These are phyloP conservation scores for Rhaphigaster nebulosa DNA, from an alignment of 2,888 invertebrate species.

Conservation along the genomic window DNA sequence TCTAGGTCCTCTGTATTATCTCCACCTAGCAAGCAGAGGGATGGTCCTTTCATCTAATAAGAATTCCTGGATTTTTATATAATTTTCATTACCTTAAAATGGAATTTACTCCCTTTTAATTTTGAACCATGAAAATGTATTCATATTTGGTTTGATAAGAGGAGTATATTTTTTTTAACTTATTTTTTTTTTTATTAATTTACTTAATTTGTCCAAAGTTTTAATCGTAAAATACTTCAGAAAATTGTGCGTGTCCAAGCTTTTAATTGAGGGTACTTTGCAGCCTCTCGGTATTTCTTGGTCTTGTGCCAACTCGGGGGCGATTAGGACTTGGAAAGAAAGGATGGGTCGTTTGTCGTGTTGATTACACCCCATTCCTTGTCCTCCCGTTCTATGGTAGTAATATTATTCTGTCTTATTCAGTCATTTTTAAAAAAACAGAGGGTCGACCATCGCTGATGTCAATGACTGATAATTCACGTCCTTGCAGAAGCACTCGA, in stretches of 20 bases:
- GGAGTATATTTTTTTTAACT: not conserved
- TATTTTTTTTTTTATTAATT: not conserved
- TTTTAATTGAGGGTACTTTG: not conserved
- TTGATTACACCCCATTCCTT: not conserved
- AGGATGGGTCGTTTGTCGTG: not conserved
- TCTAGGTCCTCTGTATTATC: no score
- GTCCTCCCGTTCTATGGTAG: not conserved
- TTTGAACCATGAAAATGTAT: no score
- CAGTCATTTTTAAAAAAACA: not conserved
- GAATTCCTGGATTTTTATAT: no score
- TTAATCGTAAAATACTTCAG: not conserved
- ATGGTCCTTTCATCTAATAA: no score
- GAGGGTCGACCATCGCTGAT: not conserved
- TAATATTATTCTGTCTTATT: slow-evolving; percentile 7
- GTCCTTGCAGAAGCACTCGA: slow-evolving; percentile 11
- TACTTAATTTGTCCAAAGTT: not conserved
- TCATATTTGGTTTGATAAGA: no score
- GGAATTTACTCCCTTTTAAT: no score
- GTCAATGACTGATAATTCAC: not conserved
- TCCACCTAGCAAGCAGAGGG: no score
- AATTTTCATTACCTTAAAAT: no score
- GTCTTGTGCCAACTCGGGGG: not conserved
- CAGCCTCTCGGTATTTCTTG: not conserved
- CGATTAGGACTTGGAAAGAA: slow-evolving; percentile 31
- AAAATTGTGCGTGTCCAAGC: not conserved